phyloP scores from a whole-genome alignment of 2,113 vertebrate genomes.

The Andinoacara biseriatus region DNA sequence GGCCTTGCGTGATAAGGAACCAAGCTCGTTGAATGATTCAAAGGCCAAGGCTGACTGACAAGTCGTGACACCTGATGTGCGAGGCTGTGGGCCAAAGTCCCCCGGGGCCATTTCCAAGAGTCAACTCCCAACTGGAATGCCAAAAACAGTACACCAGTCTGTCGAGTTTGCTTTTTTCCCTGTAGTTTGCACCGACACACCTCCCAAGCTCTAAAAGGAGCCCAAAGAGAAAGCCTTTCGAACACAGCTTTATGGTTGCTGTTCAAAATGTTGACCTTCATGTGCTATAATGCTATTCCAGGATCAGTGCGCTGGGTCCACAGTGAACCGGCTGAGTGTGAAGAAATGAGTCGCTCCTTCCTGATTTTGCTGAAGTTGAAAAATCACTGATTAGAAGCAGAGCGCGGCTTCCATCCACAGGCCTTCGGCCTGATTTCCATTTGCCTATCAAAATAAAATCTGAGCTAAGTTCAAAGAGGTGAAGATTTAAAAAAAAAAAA shows the following conservation, averaged over 20 bases:
- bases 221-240: neutral
- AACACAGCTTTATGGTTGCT: neutral
- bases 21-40: conserved; percentile 47
- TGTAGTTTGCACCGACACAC: neutral
- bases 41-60: conserved; percentile 66
- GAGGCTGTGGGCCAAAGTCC: conserved; percentile 69
- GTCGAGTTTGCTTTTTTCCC: conserved; percentile 39
- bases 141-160: conserved; percentile 49
- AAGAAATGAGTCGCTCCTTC: neutral
- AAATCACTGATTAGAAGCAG: neutral
- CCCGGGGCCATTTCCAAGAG: conserved; percentile 50
- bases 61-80: conserved; percentile 66
- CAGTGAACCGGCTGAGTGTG: neutral
- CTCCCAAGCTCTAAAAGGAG: neutral
- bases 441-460: neutral
- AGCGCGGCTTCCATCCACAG: conserved; percentile 11
- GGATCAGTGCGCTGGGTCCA: neutral
- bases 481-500: neutral
- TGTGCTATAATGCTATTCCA: neutral
- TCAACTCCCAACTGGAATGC: conserved; percentile 68
- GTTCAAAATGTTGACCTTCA: neutral
- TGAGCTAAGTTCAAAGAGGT: neutral
- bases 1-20: conserved; percentile 53
- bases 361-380: neutral
- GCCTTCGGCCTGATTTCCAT: neutral